phyloP scores from a whole-genome alignment of 2,113 vertebrate genomes.

The Cygnus atratus region DNA sequence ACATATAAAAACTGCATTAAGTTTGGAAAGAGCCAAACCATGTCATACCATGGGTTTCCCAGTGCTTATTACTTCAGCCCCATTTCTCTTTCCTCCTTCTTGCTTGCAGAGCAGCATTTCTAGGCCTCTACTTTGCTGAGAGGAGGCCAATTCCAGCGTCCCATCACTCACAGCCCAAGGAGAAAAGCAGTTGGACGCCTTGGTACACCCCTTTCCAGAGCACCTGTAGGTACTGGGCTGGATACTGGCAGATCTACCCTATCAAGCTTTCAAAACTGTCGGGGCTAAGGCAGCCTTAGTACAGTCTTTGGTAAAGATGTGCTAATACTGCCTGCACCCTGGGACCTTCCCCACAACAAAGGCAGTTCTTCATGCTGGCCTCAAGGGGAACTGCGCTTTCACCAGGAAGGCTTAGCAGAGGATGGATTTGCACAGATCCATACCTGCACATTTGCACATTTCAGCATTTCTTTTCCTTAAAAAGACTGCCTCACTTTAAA shows the following conservation, averaged over 20 bases:
- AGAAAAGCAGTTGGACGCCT: neutral
- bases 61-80: neutral
- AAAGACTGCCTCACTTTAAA: neutral
- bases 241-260: neutral
- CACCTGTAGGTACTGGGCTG: neutral
- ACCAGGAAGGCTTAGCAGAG: neutral
- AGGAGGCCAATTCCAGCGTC: neutral
- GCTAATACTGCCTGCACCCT: neutral
- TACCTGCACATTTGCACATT: no score
- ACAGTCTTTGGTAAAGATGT: neutral
- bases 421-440: neutral
- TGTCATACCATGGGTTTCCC: constrained; percentile 31
- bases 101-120: neutral
- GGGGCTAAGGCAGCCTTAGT: neutral
- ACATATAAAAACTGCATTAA: constrained; percentile 67
- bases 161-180: neutral
- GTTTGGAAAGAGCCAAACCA: constrained; percentile 44
- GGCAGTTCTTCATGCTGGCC: neutral
- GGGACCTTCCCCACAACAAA: neutral
- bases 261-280: neutral
- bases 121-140: neutral
- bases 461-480: neutral
- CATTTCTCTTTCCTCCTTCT: neutral
- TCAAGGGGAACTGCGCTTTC: neutral
- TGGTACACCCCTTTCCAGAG: neutral